Percentiles rank a stretch among this genome's conserved stretches.
Conservation (phyloP, 2,113 vertebrate genomes). For the Bambusicola thoracicus region DNA sequence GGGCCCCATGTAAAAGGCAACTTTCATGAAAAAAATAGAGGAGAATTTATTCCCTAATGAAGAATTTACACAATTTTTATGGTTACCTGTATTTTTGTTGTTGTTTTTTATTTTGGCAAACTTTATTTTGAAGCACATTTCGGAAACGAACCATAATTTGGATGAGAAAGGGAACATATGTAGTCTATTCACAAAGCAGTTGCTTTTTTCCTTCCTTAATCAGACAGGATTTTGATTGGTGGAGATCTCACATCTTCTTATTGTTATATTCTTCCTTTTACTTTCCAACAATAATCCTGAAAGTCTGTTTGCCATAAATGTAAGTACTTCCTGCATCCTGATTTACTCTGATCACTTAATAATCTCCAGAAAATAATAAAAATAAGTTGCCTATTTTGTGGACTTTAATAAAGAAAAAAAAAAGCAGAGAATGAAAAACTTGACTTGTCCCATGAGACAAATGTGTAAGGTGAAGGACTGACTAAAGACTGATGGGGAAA, state of each 20-base stretch:
- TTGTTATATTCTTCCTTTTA: slow-evolving; percentile 1
- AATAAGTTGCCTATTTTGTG: background rate
- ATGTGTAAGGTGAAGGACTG: background rate
- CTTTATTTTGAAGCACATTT: background rate
- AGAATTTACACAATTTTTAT: background rate
- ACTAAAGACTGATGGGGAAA: background rate
- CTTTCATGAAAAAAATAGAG: background rate
- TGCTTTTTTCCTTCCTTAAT: slow-evolving; percentile 24
- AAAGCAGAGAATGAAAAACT: background rate
- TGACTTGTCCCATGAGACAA: background rate
- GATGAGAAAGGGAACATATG: background rate
- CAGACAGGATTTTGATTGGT: background rate
- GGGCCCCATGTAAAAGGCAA: background rate
- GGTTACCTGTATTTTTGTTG: background rate
- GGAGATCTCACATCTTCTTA: background rate
- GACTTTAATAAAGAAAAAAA: background rate
- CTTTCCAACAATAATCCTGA: background rate
- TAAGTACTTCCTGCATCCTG: background rate
- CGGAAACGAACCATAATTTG: background rate
- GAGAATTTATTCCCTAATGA: background rate
- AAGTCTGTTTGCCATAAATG: slow-evolving; percentile 13
- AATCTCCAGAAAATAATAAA: slow-evolving; percentile 15
- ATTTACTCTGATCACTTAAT: background rate
- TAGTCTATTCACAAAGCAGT: background rate
- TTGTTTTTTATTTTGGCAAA: background rate